These are phyloP conservation scores for Lordiphosa mommai DNA, from an alignment of 1,140 invertebrate genomes.

Conservation along the genomic window DNA sequence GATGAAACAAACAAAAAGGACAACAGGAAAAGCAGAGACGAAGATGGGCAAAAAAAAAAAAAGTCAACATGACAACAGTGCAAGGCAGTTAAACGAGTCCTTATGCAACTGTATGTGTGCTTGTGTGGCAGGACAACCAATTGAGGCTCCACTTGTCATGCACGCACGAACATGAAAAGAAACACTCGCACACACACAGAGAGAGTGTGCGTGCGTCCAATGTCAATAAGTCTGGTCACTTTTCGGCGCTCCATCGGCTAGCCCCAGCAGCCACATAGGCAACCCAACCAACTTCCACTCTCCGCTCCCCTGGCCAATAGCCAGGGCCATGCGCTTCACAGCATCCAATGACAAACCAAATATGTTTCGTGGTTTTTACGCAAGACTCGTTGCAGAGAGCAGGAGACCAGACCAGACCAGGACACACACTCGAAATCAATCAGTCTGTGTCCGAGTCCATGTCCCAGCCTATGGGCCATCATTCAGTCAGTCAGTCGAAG, in stretches of 20 bases:
- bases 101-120: slow-evolving; percentile 14
- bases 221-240: slow-evolving; percentile 69
- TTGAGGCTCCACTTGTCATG: slow-evolving; percentile 57
- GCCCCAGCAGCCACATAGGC: slow-evolving; percentile 16
- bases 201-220: slow-evolving; percentile 35
- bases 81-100: slow-evolving; percentile 50
- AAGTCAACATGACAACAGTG: slow-evolving; percentile 65
- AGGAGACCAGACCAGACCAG: slow-evolving; percentile 1
- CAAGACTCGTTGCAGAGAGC: slow-evolving; percentile 42
- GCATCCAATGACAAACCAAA: slow-evolving; percentile 77
- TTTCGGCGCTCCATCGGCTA: slow-evolving; percentile 50
- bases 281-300: neutral
- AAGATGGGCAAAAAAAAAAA: slow-evolving; percentile 24
- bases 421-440: slow-evolving; percentile 52
- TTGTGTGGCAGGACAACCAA: slow-evolving; percentile 50
- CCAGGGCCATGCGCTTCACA: slow-evolving; percentile 44
- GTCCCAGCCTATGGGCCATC: too few species aligned
- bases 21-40: slow-evolving; percentile 7
- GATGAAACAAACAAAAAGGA: slow-evolving; percentile 41
- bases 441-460: slow-evolving; percentile 28
- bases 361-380: slow-evolving; percentile 77
- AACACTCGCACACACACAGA: slow-evolving; percentile 25
- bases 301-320: slow-evolving; percentile 9
- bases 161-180: slow-evolving; percentile 61
- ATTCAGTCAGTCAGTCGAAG: slow-evolving; percentile 54